phyloP scores from a whole-genome alignment of 2,113 vertebrate species.

The Myocastor coypus region DNA sequence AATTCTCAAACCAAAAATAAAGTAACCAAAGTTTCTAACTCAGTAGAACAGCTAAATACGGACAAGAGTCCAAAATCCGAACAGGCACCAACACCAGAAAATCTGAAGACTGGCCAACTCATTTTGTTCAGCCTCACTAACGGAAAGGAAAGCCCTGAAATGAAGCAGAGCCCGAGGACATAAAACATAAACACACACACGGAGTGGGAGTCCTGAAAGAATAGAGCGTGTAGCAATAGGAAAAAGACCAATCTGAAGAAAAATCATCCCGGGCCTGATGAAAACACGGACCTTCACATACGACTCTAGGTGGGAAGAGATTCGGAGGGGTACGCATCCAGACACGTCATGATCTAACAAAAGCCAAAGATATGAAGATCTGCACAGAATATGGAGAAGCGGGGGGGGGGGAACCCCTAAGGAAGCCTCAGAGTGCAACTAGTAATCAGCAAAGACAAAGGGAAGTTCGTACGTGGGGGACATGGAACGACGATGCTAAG shows the following conservation, averaged over 20 bases:
- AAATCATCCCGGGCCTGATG: not conserved
- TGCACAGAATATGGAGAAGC: no score
- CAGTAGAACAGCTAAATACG: not conserved
- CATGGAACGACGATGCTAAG: not conserved
- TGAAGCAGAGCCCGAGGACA: not conserved
- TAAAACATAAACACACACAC: not conserved
- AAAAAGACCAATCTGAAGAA: not conserved
- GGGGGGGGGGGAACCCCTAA: not conserved
- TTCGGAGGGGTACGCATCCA: not conserved
- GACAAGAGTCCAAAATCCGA: not conserved
- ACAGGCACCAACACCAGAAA: not conserved
- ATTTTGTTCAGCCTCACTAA: not conserved
- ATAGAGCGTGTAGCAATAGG: not conserved
- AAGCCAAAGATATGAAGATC: not conserved
- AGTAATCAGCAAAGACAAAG: not conserved
- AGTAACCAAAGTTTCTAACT: no score
- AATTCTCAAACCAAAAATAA: not conserved
- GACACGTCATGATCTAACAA: not conserved
- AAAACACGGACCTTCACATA: not conserved
- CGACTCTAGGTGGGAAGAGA: no score
- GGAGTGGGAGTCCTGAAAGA: no score
- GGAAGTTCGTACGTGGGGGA: no score
- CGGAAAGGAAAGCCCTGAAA: not conserved
- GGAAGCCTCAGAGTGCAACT: not conserved
- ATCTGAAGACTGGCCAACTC: not conserved